These are phyloP conservation scores for Stegophylla sp. DNA, from an alignment of 2,888 invertebrate species.

Conservation along the genomic window DNA sequence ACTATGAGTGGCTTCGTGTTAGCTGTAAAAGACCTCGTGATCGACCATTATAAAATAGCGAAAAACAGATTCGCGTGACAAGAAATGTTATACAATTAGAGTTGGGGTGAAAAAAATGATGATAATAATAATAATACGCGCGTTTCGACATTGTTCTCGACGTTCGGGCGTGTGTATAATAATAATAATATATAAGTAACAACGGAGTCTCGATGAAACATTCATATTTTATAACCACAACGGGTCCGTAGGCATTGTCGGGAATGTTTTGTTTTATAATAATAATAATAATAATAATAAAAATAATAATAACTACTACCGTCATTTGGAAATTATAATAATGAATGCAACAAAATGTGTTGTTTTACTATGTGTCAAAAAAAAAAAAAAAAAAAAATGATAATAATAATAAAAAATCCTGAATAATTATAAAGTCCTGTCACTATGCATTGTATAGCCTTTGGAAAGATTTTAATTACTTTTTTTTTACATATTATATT, in stretches of 20 bases:
- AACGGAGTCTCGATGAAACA: slow-evolving; percentile 10
- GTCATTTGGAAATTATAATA: slow-evolving; percentile 39
- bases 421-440: slow-evolving; percentile 44
- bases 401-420: slow-evolving; percentile 30
- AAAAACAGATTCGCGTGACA: background rate
- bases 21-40: background rate
- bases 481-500: slow-evolving; percentile 14
- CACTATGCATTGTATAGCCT: slow-evolving; percentile 22
- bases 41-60: no score
- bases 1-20: no score
- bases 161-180: background rate
- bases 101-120: background rate
- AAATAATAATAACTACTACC: background rate
- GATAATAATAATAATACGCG: background rate
- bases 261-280: slow-evolving; percentile 27
- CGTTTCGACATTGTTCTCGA: slow-evolving; percentile 12
- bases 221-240: slow-evolving; percentile 39
- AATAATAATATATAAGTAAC: no score
- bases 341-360: slow-evolving; percentile 36
- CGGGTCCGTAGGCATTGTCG: slow-evolving; percentile 15
- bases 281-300: slow-evolving; percentile 25
- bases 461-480: slow-evolving; percentile 40
- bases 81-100: slow-evolving; percentile 5
- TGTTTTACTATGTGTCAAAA: slow-evolving; percentile 32
- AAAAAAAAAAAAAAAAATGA: slow-evolving; percentile 13